Conservation (phyloP, 2,113 vertebrate species). For the Cranoglanis bouderius region DNA sequence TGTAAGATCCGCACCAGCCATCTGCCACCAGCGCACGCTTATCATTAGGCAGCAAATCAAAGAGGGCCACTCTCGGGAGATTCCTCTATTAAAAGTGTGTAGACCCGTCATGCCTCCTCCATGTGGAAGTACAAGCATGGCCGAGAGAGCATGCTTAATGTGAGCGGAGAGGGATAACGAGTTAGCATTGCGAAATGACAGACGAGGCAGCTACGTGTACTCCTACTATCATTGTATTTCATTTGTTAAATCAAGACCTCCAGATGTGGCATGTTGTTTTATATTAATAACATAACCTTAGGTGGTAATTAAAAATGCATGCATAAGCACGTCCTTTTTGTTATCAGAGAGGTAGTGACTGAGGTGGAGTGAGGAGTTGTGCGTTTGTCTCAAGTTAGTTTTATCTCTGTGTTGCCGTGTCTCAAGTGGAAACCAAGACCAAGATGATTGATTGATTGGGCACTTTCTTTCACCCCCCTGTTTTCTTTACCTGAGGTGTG, state of each 20-base stretch:
- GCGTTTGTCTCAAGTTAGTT: constrained; percentile 20
- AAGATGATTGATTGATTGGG: constrained; percentile 38
- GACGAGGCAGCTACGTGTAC: constrained; percentile 30
- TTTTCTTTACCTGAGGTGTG: constrained; percentile 14
- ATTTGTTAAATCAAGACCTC: constrained; percentile 54
- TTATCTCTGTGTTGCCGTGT: constrained; percentile 21
- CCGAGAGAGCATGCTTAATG: constrained; percentile 49
- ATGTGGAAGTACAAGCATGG: constrained; percentile 32
- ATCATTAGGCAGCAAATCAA: constrained; percentile 78
- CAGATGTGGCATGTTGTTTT: constrained; percentile 36
- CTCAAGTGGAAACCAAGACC: constrained; percentile 38
- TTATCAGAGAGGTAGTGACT: constrained; percentile 28
- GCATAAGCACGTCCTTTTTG: constrained; percentile 44
- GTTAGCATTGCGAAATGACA: constrained; percentile 50
- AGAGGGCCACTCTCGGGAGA: constrained; percentile 72
- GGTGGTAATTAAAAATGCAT: constrained; percentile 46
- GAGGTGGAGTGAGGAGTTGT: background rate
- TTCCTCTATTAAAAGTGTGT: constrained; percentile 73
- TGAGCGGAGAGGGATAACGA: constrained; percentile 59
- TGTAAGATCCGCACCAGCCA: constrained; percentile 76
- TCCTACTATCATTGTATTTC: constrained; percentile 51
- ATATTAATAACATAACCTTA: constrained; percentile 45
- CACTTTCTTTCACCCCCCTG: background rate
- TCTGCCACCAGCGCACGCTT: constrained; percentile 79
- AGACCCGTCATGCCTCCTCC: constrained; percentile 61